Percentiles rank a stretch among this genome's conserved stretches.
phyloP scores from a whole-genome alignment of 2,113 vertebrate species.

The Junco hyemalis region DNA sequence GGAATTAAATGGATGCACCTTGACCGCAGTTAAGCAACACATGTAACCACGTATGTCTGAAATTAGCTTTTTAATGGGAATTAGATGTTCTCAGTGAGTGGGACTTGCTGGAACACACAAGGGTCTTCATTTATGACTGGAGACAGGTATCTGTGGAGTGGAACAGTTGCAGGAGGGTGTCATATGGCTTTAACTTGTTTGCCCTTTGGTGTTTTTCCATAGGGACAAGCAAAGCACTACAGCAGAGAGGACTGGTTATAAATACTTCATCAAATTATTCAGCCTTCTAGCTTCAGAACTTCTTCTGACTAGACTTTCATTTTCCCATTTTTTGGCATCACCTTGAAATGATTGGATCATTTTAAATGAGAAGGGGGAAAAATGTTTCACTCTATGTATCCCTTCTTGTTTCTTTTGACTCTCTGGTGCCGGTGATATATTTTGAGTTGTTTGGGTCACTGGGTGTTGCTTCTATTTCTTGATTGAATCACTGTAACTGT shows the following conservation, averaged over 20 bases:
- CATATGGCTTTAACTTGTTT: background rate
- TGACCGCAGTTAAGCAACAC: background rate
- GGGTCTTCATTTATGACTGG: background rate
- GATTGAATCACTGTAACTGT: background rate
- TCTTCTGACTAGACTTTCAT: background rate
- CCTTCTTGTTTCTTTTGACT: background rate
- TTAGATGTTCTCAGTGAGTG: background rate
- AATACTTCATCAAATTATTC: background rate
- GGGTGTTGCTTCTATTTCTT: conserved; percentile 1
- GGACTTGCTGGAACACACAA: background rate
- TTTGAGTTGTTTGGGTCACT: conserved; percentile 25
- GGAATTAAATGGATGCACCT: background rate
- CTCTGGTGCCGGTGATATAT: background rate
- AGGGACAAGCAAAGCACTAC: background rate
- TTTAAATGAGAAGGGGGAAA: background rate
- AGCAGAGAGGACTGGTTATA: background rate
- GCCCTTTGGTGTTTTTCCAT: background rate
- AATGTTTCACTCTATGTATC: background rate
- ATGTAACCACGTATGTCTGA: background rate
- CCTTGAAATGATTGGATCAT: background rate
- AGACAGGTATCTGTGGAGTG: background rate
- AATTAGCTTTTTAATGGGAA: background rate
- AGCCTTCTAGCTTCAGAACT: background rate
- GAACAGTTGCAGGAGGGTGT: background rate
- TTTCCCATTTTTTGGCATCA: background rate